phyloP scores from a whole-genome alignment of 2,888 invertebrate genomes.

The Dynastes grantii region DNA sequence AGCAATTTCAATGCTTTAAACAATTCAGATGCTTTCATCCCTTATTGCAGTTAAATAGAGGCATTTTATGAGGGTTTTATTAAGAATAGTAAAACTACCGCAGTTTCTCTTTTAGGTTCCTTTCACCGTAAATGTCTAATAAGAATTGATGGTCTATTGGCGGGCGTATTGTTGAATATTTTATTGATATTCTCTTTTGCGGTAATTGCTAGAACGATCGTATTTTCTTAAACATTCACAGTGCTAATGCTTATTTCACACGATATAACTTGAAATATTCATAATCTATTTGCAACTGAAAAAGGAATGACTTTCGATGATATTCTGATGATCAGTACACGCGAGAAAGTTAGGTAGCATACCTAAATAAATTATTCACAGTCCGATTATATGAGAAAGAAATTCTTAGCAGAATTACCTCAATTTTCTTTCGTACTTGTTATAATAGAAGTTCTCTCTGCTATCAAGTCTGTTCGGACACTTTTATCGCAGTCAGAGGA shows the following conservation, averaged over 20 bases:
- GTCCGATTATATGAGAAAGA: background rate
- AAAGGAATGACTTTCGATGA: background rate
- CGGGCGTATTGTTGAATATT: constrained; percentile 8
- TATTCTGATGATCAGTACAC: background rate
- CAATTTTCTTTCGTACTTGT: background rate
- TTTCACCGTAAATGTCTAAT: background rate
- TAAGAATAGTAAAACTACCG: constrained; percentile 1
- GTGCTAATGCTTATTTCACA: constrained; percentile 1
- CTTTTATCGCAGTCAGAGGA: constrained; percentile 26
- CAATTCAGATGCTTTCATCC: background rate
- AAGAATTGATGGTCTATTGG: background rate
- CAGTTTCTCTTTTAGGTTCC: background rate
- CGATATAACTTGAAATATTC: constrained; percentile 17
- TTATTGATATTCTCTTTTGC: background rate
- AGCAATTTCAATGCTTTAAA: background rate
- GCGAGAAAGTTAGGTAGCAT: background rate
- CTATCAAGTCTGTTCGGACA: background rate
- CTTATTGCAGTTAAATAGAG: background rate
- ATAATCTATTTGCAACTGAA: background rate
- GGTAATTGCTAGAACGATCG: background rate
- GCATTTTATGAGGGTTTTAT: constrained; percentile 7
- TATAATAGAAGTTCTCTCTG: no score
- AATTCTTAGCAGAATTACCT: background rate
- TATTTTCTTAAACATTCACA: constrained; percentile 2
- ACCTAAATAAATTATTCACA: background rate